Conservation (phyloP, 2,797 vertebrate species). For the Pogoniulus pusillus region DNA sequence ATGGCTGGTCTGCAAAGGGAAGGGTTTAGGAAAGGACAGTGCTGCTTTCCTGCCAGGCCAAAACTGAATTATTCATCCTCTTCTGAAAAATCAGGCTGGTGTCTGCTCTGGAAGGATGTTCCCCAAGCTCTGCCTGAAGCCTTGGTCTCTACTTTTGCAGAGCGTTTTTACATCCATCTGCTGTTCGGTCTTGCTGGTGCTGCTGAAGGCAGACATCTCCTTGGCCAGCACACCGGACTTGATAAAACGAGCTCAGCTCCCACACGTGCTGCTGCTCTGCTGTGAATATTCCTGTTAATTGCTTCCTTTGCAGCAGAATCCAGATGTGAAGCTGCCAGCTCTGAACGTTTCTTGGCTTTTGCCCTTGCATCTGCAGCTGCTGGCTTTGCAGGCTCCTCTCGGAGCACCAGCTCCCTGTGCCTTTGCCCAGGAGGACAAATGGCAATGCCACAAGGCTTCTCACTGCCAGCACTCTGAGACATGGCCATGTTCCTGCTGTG, state of each 20-base stretch:
- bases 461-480: accelerated
- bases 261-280: background rate
- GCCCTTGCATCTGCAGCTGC: background rate
- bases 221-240: background rate
- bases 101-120: background rate
- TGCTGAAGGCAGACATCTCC: accelerated
- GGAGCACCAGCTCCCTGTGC: background rate
- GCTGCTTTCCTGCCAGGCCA: background rate
- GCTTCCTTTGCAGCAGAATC: background rate
- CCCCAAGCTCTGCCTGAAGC: background rate
- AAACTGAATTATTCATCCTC: background rate
- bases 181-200: background rate
- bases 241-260: background rate
- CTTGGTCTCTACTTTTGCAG: background rate
- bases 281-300: conserved; percentile 27
- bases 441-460: background rate
- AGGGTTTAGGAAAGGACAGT: background rate
- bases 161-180: background rate
- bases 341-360: background rate
- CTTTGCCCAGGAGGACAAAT: background rate
- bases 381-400: background rate
- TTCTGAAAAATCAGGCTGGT: background rate
- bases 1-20: background rate
- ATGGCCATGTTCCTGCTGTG: accelerated
- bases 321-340: background rate